Conservation (phyloP, 2,113 vertebrate genomes). For the Ascaphus truei region DNA sequence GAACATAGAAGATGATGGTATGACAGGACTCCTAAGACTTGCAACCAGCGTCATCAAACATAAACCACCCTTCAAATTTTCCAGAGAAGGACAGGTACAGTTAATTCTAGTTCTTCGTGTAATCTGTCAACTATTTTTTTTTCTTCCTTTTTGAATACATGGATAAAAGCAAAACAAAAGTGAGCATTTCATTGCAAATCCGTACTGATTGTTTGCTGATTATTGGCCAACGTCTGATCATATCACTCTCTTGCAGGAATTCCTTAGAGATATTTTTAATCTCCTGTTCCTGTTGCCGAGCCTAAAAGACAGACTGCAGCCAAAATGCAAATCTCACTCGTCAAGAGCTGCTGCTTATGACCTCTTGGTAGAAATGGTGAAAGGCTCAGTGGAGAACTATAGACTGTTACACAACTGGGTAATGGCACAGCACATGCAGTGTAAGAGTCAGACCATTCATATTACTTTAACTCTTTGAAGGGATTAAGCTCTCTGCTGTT, state of each 20-base stretch:
- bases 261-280: slow-evolving; percentile 92
- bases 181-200: no score
- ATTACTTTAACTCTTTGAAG: neutral
- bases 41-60: slow-evolving; percentile 96
- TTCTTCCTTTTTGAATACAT: neutral
- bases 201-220: neutral
- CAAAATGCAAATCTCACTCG: slow-evolving; percentile 95
- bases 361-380: slow-evolving; percentile 94
- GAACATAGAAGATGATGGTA: slow-evolving; percentile 89
- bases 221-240: neutral
- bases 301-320: slow-evolving; percentile 89
- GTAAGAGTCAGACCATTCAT: slow-evolving; percentile 61
- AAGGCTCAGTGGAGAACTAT: slow-evolving; percentile 96
- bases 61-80: slow-evolving; percentile 97
- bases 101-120: neutral
- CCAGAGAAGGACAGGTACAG: slow-evolving; percentile 85
- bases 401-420: slow-evolving; percentile 98
- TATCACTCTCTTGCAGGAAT: slow-evolving; percentile 69
- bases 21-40: slow-evolving; percentile 88
- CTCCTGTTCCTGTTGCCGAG: slow-evolving; percentile 94
- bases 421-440: slow-evolving; percentile 98
- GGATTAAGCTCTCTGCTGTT: neutral
- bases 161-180: no score
- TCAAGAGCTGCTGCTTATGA: slow-evolving; percentile 94
- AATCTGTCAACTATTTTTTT: no score